phyloP scores from a whole-genome alignment of 2,888 invertebrate genomes.

The Apantesis nais region DNA sequence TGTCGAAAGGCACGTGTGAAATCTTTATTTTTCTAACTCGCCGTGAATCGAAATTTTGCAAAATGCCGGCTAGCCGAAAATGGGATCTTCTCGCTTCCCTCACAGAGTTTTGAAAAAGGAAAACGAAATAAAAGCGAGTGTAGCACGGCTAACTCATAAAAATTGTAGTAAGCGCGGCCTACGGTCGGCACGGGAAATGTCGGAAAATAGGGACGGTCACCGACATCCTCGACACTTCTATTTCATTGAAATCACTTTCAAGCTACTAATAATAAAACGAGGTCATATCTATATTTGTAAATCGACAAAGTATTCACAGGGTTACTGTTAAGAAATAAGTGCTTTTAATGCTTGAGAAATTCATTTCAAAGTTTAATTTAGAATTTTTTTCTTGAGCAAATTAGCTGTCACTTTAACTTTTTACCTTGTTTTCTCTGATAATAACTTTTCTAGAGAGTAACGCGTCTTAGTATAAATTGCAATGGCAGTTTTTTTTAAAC shows the following conservation, averaged over 20 bases:
- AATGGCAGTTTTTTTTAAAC: too few relatives aligned
- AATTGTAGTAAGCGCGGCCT: constrained; percentile 66
- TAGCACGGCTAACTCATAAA: constrained; percentile 71
- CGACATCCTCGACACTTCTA: constrained; percentile 31
- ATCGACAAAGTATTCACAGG: constrained; percentile 25
- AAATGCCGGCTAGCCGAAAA: constrained; percentile 71
- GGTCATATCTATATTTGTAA: constrained; percentile 21
- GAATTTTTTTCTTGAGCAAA: too few relatives aligned
- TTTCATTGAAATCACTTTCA: constrained; percentile 38
- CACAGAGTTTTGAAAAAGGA: constrained; percentile 60
- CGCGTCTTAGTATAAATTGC: too few relatives aligned
- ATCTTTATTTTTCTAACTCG: constrained; percentile 67
- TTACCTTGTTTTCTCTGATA: neutral
- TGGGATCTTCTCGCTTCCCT: constrained; percentile 67
- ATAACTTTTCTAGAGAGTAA: too few relatives aligned
- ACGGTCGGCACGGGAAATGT: constrained; percentile 58
- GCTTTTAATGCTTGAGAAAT: constrained; percentile 19
- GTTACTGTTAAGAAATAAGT: constrained; percentile 17
- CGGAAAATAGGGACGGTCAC: constrained; percentile 55
- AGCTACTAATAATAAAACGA: constrained; percentile 31
- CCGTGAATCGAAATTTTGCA: constrained; percentile 63
- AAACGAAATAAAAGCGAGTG: constrained; percentile 57
- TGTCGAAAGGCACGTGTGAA: constrained; percentile 54
- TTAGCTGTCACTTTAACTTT: neutral
- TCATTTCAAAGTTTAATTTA: constrained; percentile 13